Evolutionary conservation across 2,888 invertebrate genomes (phyloP).

Genomic region (Oscheius sp.): DNA sequence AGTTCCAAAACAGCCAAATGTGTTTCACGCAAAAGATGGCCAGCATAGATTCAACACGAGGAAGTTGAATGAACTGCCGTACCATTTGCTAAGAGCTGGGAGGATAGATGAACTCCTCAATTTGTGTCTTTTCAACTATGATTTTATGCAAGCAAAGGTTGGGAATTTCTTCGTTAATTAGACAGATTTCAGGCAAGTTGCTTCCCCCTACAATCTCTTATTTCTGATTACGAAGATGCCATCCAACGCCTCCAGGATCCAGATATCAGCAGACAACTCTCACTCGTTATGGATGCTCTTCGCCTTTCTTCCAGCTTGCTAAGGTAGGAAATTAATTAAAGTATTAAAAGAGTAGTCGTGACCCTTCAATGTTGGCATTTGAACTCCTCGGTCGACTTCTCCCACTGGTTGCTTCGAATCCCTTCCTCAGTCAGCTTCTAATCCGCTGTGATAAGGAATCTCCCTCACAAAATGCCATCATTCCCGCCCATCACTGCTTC

Average conservation of each 20-base stretch:
- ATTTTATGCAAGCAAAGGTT: conserved; percentile 91
- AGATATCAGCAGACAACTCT: conserved; percentile 79
- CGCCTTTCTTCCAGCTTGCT: conserved; percentile 85
- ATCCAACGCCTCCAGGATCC: conserved; percentile 73
- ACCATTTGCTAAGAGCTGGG: conserved; percentile 88
- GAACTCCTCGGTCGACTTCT: conserved; percentile 89
- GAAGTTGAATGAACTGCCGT: conserved; percentile 91
- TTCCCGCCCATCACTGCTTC: conserved; percentile 92
- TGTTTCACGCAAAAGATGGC: conserved; percentile 89
- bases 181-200: conserved; percentile 71
- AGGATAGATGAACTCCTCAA: conserved; percentile 88
- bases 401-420: conserved; percentile 83
- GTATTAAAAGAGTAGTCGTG: too few species aligned
- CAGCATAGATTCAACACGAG: conserved; percentile 84
- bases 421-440: conserved; percentile 85
- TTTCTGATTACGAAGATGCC: conserved; percentile 95
- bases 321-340: too few species aligned
- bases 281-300: conserved; percentile 90
- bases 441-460: conserved; percentile 90
- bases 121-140: conserved; percentile 93
- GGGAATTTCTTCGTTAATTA: background rate
- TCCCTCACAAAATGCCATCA: conserved; percentile 81
- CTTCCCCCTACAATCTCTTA: conserved; percentile 90
- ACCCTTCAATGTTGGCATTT: conserved; percentile 94
- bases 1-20: conserved; percentile 90